These are phyloP conservation scores for Anguilla pacifica DNA, from an alignment of 2,797 vertebrate species.

Conservation along the genomic window DNA sequence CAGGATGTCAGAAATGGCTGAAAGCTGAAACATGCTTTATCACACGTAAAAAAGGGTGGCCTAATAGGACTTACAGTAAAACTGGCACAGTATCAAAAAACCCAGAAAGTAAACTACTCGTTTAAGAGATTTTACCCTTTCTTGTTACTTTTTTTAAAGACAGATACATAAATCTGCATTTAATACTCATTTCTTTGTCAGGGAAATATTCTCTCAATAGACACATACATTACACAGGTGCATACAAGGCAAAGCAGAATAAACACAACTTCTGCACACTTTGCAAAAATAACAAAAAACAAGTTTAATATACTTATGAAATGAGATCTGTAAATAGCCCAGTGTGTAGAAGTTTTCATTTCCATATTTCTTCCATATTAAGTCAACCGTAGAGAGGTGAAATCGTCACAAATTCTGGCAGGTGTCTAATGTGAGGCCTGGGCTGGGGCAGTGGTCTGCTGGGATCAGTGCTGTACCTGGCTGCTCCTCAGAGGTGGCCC, in stretches of 20 bases:
- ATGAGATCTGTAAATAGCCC: neutral
- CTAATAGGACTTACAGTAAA: too few species aligned
- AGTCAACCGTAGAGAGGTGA: too few species aligned
- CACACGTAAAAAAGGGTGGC: too few species aligned
- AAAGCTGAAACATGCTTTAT: too few species aligned
- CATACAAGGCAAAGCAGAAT: neutral
- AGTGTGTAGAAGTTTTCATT: neutral
- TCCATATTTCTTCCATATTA: neutral
- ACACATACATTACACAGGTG: neutral
- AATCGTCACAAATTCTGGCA: too few species aligned
- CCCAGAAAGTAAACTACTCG: too few species aligned
- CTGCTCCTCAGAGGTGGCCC: slow-evolving; percentile 93
- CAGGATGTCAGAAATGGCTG: too few species aligned
- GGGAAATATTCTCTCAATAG: neutral
- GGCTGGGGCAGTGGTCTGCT: neutral
- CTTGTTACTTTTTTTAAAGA: too few species aligned
- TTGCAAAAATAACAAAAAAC: neutral
- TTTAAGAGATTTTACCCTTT: too few species aligned
- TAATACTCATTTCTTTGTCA: neutral
- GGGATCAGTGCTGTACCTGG: slow-evolving; percentile 60
- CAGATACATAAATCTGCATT: neutral
- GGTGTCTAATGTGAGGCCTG: too few species aligned
- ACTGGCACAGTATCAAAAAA: too few species aligned
- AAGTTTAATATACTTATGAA: neutral
- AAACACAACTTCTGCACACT: neutral